phyloP scores from a whole-genome alignment of 2,888 invertebrate species.

The Agrilus biguttatus region DNA sequence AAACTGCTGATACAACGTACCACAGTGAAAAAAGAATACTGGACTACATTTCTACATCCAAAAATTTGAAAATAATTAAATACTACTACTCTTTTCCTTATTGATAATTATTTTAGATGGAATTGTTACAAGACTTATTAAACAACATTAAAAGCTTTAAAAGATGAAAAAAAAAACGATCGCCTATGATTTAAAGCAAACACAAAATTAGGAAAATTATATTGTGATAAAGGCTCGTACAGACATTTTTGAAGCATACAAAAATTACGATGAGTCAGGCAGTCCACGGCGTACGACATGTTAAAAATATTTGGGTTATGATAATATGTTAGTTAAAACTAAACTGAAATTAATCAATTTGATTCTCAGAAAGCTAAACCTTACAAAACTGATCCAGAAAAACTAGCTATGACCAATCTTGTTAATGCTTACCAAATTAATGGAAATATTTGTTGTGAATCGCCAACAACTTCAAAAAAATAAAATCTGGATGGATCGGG shows the following conservation, averaged over 20 bases:
- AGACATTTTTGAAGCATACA: slow-evolving; percentile 98
- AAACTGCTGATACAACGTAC: slow-evolving; percentile 97
- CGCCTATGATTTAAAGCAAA: slow-evolving; percentile 99
- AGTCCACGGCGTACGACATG: slow-evolving; percentile 93
- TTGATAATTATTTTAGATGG: slow-evolving; percentile 55
- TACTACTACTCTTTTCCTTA: slow-evolving; percentile 3
- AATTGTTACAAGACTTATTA: slow-evolving; percentile 93
- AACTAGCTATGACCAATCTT: slow-evolving; percentile 96
- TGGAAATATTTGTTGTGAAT: no score
- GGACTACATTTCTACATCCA: slow-evolving; percentile 98
- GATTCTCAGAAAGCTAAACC: slow-evolving; percentile 99
- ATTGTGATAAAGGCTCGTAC: slow-evolving; percentile 98
- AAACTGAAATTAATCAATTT: slow-evolving; percentile 62
- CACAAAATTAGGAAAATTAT: slow-evolving; percentile 94
- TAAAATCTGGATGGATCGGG: no score
- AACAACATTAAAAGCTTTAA: slow-evolving; percentile 83
- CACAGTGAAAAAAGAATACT: slow-evolving; percentile 98
- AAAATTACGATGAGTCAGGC: slow-evolving; percentile 98
- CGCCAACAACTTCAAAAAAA: no score
- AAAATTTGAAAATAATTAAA: slow-evolving; percentile 58
- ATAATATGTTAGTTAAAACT: slow-evolving; percentile 75
- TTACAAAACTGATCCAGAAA: slow-evolving; percentile 98
- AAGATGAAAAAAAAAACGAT: slow-evolving; percentile 98
- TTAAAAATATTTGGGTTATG: slow-evolving; percentile 92
- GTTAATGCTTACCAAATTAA: slow-evolving; percentile 96